A percentile compares a stretch with the other conserved stretches of the same genome.
Conservation (phyloP, 2,797 vertebrate genomes). For the Hypotaenidia okinawae region DNA sequence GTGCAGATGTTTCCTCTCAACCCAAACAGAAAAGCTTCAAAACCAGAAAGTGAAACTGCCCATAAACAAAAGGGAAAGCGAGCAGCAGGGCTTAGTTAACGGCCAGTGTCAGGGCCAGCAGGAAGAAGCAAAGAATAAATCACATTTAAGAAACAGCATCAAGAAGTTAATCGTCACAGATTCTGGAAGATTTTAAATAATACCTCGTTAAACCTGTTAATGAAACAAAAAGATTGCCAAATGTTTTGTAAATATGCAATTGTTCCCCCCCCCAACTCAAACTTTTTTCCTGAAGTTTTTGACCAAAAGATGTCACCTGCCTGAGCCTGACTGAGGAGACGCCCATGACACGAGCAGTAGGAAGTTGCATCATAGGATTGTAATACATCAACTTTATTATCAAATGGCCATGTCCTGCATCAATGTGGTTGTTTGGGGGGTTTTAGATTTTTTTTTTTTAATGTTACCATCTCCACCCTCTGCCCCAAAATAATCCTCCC, state of each 20-base stretch:
- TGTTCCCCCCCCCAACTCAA: background rate
- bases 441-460: background rate
- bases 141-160: background rate
- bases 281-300: background rate
- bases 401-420: constrained; percentile 45
- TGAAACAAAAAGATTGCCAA: background rate
- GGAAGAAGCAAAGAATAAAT: background rate
- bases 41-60: constrained; percentile 70
- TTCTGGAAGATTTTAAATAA: background rate
- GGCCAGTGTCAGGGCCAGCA: background rate
- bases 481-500: background rate
- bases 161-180: background rate
- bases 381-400: constrained; percentile 50
- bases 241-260: background rate
- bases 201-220: background rate
- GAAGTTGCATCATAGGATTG: constrained; percentile 65
- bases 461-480: background rate
- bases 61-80: constrained; percentile 68
- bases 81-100: background rate
- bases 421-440: background rate
- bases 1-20: constrained; percentile 66
- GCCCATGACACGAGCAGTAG: constrained; percentile 47
- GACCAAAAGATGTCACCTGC: constrained; percentile 47
- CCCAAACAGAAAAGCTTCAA: constrained; percentile 61
- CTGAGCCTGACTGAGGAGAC: background rate